These are phyloP conservation scores for Chloropsis cyanopogon DNA, from an alignment of 2,113 vertebrate genomes.

Conservation along the genomic window DNA sequence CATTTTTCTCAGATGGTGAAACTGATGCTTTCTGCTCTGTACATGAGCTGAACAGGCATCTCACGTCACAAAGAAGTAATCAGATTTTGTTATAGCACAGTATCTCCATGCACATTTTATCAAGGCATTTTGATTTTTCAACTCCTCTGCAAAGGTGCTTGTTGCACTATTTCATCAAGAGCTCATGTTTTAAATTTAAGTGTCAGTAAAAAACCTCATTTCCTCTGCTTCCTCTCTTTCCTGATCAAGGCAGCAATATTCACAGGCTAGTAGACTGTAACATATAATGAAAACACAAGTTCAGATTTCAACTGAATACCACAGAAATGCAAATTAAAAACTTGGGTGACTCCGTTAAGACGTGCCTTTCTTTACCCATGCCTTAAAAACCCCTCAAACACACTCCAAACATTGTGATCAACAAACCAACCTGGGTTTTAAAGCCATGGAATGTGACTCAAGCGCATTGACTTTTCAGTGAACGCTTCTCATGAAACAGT, in stretches of 20 bases:
- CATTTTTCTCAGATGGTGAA: not conserved
- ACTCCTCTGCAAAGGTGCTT: not conserved
- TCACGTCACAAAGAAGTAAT: not conserved
- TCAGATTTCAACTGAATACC: not conserved
- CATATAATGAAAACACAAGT: not conserved
- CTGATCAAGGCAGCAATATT: not conserved
- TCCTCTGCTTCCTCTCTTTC: not conserved
- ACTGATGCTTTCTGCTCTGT: not conserved
- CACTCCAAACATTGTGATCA: not conserved
- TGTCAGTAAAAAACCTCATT: not conserved
- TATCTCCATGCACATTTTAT: not conserved
- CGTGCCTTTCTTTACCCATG: not conserved
- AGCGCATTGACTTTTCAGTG: not conserved
- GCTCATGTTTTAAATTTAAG: not conserved
- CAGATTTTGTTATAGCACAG: not conserved
- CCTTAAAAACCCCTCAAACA: rapidly evolving
- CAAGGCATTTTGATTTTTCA: not conserved
- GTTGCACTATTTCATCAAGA: not conserved
- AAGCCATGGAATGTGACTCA: not conserved
- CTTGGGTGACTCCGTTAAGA: not conserved
- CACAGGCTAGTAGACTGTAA: not conserved
- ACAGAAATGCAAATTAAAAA: not conserved
- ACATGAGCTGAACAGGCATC: not conserved
- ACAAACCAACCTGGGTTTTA: not conserved
- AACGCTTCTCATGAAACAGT: not conserved